Conservation (phyloP, 2,888 invertebrate species). For the Eupsilia transversa region DNA sequence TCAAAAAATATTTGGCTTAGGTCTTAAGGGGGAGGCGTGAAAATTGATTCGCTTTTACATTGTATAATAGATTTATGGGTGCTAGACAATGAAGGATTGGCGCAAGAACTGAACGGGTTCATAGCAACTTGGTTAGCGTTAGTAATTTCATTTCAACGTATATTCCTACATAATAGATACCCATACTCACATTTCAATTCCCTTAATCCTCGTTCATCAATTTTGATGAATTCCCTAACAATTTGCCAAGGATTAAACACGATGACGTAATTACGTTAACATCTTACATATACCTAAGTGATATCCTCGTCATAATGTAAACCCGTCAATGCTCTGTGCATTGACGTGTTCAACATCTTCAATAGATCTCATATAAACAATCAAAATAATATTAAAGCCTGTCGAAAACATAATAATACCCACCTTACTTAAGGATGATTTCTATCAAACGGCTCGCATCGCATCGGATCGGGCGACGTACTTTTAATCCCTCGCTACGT, state of each 20-base stretch:
- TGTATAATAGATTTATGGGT: too few species aligned
- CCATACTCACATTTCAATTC: slow-evolving; percentile 18
- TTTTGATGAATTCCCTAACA: slow-evolving; percentile 10
- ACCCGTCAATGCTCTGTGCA: slow-evolving; percentile 15
- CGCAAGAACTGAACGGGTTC: neutral
- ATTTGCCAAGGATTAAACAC: slow-evolving; percentile 15
- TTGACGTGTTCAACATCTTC: neutral
- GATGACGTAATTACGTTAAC: slow-evolving; percentile 12
- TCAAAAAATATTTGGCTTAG: too few species aligned
- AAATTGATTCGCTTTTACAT: too few species aligned
- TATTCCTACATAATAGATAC: neutral
- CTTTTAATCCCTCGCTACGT: too few species aligned
- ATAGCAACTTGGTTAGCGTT: neutral
- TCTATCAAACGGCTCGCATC: too few species aligned
- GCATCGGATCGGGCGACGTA: too few species aligned
- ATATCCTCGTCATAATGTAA: slow-evolving; percentile 29
- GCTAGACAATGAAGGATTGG: neutral
- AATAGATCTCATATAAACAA: neutral
- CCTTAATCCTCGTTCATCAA: slow-evolving; percentile 26
- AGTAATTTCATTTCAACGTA: slow-evolving; percentile 4
- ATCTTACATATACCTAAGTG: neutral
- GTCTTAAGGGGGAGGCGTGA: too few species aligned
- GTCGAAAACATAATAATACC: slow-evolving; percentile 20
- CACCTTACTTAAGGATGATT: too few species aligned
- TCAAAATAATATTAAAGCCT: slow-evolving; percentile 14